Percentiles rank a stretch among this genome's conserved stretches.
Conservation (phyloP, 2,113 vertebrate species). For the Chlorodrepanis virens region DNA sequence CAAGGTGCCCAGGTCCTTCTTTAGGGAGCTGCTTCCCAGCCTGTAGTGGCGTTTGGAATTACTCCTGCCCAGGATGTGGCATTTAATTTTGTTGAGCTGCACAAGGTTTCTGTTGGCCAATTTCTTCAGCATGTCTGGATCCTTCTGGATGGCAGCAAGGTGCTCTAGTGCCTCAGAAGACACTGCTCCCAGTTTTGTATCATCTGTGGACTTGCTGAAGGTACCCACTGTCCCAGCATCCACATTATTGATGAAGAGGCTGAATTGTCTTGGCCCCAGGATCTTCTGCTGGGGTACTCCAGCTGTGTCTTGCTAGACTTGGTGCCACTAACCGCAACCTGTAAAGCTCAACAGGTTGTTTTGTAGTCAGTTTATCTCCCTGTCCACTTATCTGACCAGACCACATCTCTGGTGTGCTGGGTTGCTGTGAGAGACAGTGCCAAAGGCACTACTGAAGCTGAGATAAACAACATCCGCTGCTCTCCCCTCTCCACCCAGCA, state of each 20-base stretch:
- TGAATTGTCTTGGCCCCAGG: not conserved
- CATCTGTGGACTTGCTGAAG: not conserved
- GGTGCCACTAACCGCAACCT: accelerated
- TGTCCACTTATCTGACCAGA: not conserved
- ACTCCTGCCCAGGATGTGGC: not conserved
- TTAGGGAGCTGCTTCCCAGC: not conserved
- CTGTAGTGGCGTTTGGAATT: not conserved
- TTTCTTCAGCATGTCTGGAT: not conserved
- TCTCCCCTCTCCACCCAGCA: not conserved
- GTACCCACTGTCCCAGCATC: not conserved
- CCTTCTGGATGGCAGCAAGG: not conserved
- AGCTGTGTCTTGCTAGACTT: not conserved
- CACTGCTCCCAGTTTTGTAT: not conserved
- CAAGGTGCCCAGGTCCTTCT: not conserved
- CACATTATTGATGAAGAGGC: not conserved
- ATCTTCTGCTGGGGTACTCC: not conserved
- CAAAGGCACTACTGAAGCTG: not conserved
- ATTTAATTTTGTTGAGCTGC: not conserved
- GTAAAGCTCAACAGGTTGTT: not conserved
- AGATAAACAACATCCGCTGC: not conserved
- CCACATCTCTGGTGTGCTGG: accelerated
- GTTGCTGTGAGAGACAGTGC: not conserved
- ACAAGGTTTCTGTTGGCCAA: not conserved
- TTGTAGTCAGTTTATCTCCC: not conserved
- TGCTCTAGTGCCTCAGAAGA: not conserved